Conservation (phyloP, 2,113 vertebrate species). For the Bubo scandiacus region DNA sequence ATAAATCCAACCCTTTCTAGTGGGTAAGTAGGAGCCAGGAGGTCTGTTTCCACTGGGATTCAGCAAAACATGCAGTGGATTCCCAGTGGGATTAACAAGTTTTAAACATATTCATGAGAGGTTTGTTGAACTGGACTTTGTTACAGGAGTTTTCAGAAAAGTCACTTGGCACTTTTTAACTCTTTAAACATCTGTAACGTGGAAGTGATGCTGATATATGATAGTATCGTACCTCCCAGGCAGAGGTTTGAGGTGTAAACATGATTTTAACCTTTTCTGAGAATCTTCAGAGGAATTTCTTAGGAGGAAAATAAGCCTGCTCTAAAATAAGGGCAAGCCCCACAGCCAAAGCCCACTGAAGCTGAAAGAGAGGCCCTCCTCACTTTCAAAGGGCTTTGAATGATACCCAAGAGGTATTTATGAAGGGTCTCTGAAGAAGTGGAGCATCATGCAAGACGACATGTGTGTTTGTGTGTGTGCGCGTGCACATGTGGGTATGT, state of each 20-base stretch:
- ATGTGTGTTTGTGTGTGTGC: too few species aligned
- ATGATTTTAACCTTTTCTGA: background rate
- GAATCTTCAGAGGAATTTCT: background rate
- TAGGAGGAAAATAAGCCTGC: background rate
- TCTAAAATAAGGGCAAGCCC: background rate
- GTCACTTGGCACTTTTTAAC: background rate
- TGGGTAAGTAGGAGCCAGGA: background rate
- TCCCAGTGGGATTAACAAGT: background rate
- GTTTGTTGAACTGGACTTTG: background rate
- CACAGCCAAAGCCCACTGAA: background rate
- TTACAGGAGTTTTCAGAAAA: background rate
- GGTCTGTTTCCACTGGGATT: background rate
- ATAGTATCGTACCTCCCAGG: background rate
- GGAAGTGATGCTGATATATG: background rate
- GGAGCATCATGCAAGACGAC: background rate
- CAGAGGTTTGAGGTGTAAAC: background rate
- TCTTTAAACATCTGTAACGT: background rate
- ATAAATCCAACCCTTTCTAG: background rate
- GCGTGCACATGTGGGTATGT: background rate
- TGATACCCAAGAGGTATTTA: accelerated
- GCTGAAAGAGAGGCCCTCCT: background rate
- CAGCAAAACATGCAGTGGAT: background rate
- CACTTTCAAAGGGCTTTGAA: background rate
- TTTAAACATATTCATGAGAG: background rate
- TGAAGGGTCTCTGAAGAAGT: background rate